Evolutionary conservation across 2,888 invertebrate species (phyloP).

Genomic region (Holacanthella duospinosa): DNA sequence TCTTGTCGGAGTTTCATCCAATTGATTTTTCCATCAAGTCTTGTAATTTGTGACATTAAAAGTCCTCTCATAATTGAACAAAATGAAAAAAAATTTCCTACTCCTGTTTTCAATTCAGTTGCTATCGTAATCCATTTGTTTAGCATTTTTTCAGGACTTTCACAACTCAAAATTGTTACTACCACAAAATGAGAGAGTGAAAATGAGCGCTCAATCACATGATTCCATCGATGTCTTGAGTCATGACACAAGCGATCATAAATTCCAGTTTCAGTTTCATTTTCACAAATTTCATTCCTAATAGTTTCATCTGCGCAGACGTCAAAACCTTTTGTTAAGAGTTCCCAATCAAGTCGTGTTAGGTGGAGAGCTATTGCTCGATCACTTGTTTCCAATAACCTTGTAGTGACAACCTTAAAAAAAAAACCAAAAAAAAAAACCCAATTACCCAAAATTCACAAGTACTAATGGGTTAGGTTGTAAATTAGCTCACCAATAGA

Average conservation of each 20-base stretch:
- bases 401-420: constrained; percentile 22
- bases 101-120: constrained; percentile 25
- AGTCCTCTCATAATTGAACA: constrained; percentile 32
- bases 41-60: constrained; percentile 24
- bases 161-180: constrained; percentile 16
- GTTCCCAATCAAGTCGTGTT: constrained; percentile 28
- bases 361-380: constrained; percentile 25
- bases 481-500: constrained; percentile 17
- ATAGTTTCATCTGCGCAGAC: not conserved
- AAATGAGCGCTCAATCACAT: constrained; percentile 29
- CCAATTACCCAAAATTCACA: not conserved
- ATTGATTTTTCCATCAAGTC: constrained; percentile 28
- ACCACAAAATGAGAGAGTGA: constrained; percentile 33
- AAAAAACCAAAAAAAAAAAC: not conserved
- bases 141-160: constrained; percentile 26
- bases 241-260: constrained; percentile 25
- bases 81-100: constrained; percentile 36
- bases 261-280: constrained; percentile 3
- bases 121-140: constrained; percentile 34
- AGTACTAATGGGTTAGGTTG: not conserved
- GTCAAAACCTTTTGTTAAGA: constrained; percentile 15
- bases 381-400: constrained; percentile 29
- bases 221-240: constrained; percentile 29
- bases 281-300: not conserved
- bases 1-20: constrained; percentile 32